Evolutionary conservation across 2,797 vertebrate species (phyloP).

Genomic region (Tragopan temminckii): DNA sequence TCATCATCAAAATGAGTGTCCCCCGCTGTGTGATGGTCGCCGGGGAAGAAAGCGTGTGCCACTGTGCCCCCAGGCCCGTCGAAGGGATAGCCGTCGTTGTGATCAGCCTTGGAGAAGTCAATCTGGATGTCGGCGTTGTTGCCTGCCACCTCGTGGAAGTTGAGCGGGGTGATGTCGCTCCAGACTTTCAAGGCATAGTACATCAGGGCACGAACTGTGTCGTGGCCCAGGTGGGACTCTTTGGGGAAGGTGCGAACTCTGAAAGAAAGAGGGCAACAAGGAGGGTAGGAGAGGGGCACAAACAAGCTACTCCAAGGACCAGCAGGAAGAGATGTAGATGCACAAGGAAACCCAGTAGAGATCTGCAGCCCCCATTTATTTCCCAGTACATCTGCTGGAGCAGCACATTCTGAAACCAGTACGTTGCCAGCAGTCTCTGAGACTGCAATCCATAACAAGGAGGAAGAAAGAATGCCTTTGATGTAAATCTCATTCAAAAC

Average conservation of each 20-base stretch:
- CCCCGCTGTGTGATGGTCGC: slow-evolving; percentile 89
- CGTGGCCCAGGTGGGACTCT: slow-evolving; percentile 90
- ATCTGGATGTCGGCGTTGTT: slow-evolving; percentile 94
- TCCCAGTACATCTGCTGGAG: not conserved
- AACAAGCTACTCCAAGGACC: not conserved
- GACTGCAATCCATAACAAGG: not conserved
- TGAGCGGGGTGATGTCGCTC: slow-evolving; percentile 93
- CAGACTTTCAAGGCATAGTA: slow-evolving; percentile 97
- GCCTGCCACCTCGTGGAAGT: slow-evolving; percentile 96
- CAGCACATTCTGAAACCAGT: not conserved
- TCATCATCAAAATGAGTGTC: slow-evolving; percentile 97
- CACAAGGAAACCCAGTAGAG: not conserved
- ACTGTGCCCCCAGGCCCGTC: slow-evolving; percentile 94
- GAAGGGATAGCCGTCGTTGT: slow-evolving; percentile 92
- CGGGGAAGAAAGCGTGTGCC: slow-evolving; percentile 95
- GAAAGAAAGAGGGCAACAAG: not conserved
- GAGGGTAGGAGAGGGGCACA: not conserved
- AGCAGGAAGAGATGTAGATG: not conserved
- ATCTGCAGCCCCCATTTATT: slow-evolving; percentile 28
- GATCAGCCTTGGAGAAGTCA: slow-evolving; percentile 93
- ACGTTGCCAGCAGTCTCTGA: not conserved
- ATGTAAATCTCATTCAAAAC: not conserved
- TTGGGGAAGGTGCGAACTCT: slow-evolving; percentile 94
- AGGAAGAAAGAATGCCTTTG: slow-evolving; percentile 9
- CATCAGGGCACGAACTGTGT: slow-evolving; percentile 95